These are phyloP conservation scores for Calyptomena viridis DNA, from an alignment of 2,113 vertebrate species.

Conservation along the genomic window DNA sequence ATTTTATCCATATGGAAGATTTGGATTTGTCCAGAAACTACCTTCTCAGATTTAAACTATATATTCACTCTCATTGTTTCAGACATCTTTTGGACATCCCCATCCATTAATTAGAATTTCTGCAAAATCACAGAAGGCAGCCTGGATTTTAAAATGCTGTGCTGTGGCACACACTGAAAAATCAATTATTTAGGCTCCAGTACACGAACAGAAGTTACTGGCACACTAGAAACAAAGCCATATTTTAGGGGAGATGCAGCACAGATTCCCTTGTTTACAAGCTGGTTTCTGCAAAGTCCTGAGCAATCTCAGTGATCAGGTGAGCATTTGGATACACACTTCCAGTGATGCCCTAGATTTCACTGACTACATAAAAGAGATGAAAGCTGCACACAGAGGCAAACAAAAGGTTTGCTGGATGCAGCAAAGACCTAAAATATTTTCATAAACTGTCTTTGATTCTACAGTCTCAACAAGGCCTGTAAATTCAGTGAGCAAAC, in stretches of 20 bases:
- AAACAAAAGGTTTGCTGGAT: background rate
- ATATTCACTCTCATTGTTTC: background rate
- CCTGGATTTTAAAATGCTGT: background rate
- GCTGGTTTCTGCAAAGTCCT: background rate
- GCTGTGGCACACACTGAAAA: background rate
- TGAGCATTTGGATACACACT: background rate
- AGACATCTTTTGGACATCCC: background rate
- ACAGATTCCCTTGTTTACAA: background rate
- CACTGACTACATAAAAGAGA: background rate
- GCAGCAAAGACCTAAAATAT: background rate
- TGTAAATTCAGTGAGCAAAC: background rate
- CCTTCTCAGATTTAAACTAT: background rate
- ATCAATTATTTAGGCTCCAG: slow-evolving; percentile 1
- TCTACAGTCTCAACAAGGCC: background rate
- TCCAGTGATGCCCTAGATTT: background rate
- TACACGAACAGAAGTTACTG: background rate
- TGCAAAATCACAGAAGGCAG: background rate
- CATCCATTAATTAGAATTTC: background rate
- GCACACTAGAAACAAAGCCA: background rate
- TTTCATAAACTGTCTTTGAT: background rate
- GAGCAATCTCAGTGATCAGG: background rate
- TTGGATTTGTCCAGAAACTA: background rate
- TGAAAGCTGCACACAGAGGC: background rate
- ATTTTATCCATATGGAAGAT: slow-evolving; percentile 40
- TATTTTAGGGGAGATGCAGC: background rate